phyloP scores from a whole-genome alignment of 30 jellyfish, hydroid and myxozoan species.

The Mastigias papua region DNA sequence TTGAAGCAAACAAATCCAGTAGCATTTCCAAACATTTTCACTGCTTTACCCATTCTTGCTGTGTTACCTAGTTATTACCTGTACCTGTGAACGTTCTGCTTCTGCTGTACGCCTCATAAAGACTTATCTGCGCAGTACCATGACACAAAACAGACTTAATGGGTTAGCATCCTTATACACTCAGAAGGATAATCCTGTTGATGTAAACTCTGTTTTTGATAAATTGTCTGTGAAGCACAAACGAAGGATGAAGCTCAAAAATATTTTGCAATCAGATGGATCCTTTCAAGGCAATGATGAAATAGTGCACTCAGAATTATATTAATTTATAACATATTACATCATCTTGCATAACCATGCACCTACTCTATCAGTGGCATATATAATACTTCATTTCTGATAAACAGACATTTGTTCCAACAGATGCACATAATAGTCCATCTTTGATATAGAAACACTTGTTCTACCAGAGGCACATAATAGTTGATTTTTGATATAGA shows the following conservation, averaged over 20 bases:
- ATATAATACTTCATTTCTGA: no score
- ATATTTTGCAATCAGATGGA: not conserved
- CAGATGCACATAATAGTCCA: no score
- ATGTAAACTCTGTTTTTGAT: not conserved
- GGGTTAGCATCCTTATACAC: not conserved
- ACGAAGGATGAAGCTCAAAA: not conserved
- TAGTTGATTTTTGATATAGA: no score
- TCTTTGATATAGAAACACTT: no score
- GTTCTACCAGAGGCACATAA: no score
- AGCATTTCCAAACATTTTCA: not conserved
- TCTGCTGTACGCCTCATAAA: not conserved
- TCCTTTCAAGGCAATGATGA: not conserved
- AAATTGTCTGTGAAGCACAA: not conserved
- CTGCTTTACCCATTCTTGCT: not conserved
- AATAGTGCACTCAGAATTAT: not conserved
- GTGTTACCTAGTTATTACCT: not conserved
- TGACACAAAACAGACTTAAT: not conserved
- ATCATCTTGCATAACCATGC: no score
- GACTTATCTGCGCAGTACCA: not conserved
- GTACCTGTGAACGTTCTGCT: constrained; percentile 42
- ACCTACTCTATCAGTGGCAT: no score
- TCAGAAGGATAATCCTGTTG: not conserved
- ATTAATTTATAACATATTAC: no score
- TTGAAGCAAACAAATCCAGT: not conserved
- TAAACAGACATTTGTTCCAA: no score